These are phyloP conservation scores for Peromyscus maniculatus DNA, from an alignment of 2,113 vertebrate genomes.

Conservation along the genomic window DNA sequence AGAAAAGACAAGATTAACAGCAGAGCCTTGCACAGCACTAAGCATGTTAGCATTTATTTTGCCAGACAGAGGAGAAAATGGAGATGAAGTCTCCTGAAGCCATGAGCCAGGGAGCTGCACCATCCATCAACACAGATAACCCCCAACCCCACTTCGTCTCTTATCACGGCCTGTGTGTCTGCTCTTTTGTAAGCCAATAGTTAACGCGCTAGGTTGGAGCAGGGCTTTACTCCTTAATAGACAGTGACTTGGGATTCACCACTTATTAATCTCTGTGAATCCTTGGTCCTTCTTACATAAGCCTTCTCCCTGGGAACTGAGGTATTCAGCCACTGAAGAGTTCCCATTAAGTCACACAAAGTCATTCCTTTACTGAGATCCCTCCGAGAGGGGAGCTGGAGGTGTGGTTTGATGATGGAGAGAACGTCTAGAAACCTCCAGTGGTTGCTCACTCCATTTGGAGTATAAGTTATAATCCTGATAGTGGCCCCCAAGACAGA, in stretches of 20 bases:
- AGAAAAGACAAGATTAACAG: conserved; percentile 68
- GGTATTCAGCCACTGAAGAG: neutral
- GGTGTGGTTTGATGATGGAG: neutral
- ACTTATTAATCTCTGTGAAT: neutral
- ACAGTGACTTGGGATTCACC: conserved; percentile 11
- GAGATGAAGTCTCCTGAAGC: neutral
- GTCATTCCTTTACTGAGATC: neutral
- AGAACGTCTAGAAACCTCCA: neutral
- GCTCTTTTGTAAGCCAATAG: conserved; percentile 49
- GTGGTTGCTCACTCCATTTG: neutral
- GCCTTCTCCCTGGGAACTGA: neutral
- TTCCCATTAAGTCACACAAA: neutral
- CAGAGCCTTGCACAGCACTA: neutral
- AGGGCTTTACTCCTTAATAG: conserved; percentile 28
- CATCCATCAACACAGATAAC: conserved; percentile 34
- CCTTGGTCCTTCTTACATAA: neutral
- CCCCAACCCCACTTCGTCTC: neutral
- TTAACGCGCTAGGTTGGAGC: neutral
- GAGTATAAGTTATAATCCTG: neutral
- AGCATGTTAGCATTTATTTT: neutral
- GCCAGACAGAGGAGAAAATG: conserved; percentile 39
- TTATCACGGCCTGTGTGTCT: neutral
- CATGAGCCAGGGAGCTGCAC: neutral
- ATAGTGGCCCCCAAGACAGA: neutral
- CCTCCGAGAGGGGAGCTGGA: neutral